Evolutionary conservation across 2,797 vertebrate genomes (phyloP).

Genomic region (Macropus fuliginosus): DNA sequence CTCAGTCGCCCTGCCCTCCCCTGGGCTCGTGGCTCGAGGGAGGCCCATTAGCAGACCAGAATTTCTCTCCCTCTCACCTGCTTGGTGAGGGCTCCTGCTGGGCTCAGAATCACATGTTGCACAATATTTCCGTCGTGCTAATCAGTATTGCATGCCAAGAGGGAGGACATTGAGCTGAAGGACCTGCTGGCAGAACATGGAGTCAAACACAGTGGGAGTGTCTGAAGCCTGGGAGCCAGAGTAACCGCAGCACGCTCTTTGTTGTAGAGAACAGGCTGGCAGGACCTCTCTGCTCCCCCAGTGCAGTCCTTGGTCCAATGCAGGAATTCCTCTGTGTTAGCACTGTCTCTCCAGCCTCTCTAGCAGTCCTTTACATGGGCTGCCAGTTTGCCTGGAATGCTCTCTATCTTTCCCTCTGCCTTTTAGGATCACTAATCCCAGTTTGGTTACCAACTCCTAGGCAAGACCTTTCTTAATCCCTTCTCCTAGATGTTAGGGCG

Average conservation of each 20-base stretch:
- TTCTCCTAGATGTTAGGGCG: not conserved
- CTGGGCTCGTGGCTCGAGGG: not conserved
- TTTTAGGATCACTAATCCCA: not conserved
- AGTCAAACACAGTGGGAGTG: not conserved
- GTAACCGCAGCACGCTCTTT: not conserved
- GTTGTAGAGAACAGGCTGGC: not conserved
- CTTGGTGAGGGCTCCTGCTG: not conserved
- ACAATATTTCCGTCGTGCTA: not conserved
- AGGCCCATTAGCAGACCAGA: not conserved
- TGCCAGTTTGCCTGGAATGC: not conserved
- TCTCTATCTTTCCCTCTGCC: not conserved
- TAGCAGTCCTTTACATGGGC: not conserved
- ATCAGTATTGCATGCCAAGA: not conserved
- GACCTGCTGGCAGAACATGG: not conserved
- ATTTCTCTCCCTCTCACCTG: not conserved
- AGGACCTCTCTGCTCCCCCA: not conserved
- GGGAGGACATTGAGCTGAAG: not conserved
- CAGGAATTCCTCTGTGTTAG: not conserved
- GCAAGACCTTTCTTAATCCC: not conserved
- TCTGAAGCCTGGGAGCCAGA: not conserved
- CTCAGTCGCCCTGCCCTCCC: not conserved
- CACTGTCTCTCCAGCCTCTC: not conserved
- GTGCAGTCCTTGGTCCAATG: not conserved
- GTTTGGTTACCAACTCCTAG: rapidly evolving
- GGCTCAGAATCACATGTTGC: not conserved